These are phyloP conservation scores for Smittia sp. DNA, from an alignment of 2,888 invertebrate species.

Conservation along the genomic window DNA sequence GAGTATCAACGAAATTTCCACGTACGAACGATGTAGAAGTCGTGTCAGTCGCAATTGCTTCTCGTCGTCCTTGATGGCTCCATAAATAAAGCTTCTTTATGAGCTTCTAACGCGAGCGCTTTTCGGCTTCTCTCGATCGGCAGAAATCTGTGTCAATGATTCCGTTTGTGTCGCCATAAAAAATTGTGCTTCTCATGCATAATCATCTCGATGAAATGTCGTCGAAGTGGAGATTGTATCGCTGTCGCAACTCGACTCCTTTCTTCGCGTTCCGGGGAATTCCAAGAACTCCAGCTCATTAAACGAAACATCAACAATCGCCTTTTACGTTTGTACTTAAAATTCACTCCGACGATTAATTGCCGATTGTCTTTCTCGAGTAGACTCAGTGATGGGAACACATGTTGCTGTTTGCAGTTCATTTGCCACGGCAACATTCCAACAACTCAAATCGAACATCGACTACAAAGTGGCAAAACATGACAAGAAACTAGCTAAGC, in stretches of 20 bases:
- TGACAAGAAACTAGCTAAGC: slow-evolving; percentile 7
- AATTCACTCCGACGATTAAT: not conserved
- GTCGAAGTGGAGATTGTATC: too few relatives aligned
- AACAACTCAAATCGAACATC: not conserved
- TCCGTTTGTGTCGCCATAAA: not conserved
- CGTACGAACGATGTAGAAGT: not conserved
- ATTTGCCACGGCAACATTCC: not conserved
- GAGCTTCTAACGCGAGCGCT: not conserved
- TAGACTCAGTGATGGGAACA: not conserved
- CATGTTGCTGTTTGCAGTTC: not conserved
- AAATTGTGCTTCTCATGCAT: not conserved
- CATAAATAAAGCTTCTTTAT: not conserved
- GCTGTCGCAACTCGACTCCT: too few relatives aligned
- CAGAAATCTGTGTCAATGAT: slow-evolving; percentile 18
- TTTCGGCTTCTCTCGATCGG: not conserved
- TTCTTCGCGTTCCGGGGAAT: too few relatives aligned
- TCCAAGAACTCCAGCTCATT: too few relatives aligned
- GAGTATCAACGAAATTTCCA: not conserved
- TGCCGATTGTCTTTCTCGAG: not conserved
- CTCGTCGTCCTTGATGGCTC: not conserved
- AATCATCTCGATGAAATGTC: too few relatives aligned
- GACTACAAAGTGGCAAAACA: slow-evolving; percentile 21
- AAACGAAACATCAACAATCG: too few relatives aligned
- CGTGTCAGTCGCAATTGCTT: not conserved
- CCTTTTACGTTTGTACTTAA: too few relatives aligned